Evolutionary conservation across 2,113 vertebrate species (phyloP).

Genomic region (Actinemys pallida): DNA sequence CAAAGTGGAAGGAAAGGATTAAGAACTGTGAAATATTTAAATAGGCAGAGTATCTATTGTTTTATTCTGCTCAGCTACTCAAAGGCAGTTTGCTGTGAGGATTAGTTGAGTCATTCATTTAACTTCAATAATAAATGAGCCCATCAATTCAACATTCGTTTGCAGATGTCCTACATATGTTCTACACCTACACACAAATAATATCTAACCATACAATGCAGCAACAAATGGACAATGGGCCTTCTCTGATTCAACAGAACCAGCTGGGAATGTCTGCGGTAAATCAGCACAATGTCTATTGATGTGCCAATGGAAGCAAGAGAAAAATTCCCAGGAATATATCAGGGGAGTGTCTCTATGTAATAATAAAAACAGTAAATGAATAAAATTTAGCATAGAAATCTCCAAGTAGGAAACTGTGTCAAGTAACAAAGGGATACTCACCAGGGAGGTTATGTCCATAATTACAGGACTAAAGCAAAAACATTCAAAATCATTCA

Average conservation of each 20-base stretch:
- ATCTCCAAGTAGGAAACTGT: background rate
- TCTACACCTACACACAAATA: background rate
- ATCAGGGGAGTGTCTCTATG: no score
- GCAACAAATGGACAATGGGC: background rate
- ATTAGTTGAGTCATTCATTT: background rate
- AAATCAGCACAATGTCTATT: background rate
- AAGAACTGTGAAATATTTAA: conserved; percentile 11
- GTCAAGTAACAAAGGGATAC: background rate
- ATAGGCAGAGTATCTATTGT: background rate
- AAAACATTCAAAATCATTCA: background rate
- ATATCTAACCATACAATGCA: background rate
- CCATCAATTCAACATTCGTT: background rate
- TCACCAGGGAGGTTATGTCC: background rate
- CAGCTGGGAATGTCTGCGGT: background rate
- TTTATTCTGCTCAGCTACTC: background rate
- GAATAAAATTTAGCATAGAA: background rate
- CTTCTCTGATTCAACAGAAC: background rate
- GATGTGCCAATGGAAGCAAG: background rate
- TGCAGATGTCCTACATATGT: background rate
- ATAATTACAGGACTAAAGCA: background rate
- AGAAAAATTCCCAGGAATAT: no score
- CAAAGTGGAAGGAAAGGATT: background rate
- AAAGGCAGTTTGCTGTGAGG: background rate
- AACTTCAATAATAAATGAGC: background rate
- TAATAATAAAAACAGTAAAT: background rate